Conservation (phyloP, 2,888 invertebrate genomes). For the Clanis bilineata region DNA sequence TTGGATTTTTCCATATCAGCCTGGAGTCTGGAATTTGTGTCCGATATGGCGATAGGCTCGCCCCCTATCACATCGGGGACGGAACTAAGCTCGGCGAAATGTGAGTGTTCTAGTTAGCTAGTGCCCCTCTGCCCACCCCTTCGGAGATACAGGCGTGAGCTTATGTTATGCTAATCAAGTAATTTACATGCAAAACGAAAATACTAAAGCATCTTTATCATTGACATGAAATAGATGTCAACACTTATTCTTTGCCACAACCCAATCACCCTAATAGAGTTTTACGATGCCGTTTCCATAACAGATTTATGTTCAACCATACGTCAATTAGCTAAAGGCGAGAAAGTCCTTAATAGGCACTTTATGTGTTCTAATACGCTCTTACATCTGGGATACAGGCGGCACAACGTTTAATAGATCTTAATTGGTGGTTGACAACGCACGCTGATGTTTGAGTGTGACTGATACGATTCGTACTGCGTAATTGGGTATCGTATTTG, state of each 20-base stretch:
- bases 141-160: no score
- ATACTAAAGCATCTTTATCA: neutral
- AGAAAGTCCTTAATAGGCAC: conserved; percentile 64
- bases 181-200: no score
- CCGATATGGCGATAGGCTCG: no score
- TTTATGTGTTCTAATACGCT: conserved; percentile 58
- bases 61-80: no score
- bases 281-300: conserved; percentile 20
- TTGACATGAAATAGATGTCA: neutral
- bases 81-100: no score
- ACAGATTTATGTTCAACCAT: conserved; percentile 11
- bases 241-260: neutral
- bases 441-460: conserved; percentile 35
- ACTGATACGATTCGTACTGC: conserved; percentile 37
- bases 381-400: conserved; percentile 56
- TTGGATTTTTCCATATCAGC: no score
- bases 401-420: conserved; percentile 62
- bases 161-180: no score
- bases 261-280: neutral
- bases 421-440: conserved; percentile 62
- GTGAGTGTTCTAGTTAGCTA: no score
- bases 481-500: conserved; percentile 32
- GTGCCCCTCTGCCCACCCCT: no score
- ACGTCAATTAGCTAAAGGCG: conserved; percentile 35
- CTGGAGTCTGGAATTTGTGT: no score